These are phyloP conservation scores for Solen grandis DNA, from an alignment of 1,140 invertebrate genomes.

Conservation along the genomic window DNA sequence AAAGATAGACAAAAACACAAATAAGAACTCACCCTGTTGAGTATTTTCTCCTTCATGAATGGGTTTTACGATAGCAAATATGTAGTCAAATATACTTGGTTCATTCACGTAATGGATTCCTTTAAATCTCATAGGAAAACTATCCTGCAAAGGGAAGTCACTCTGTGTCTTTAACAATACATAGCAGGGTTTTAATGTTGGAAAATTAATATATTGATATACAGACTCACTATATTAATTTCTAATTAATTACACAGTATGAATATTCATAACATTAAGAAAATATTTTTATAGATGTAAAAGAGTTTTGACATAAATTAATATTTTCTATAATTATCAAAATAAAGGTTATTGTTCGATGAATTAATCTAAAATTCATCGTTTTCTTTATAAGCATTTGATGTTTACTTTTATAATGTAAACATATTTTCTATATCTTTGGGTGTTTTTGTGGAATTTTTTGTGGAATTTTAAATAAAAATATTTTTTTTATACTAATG, in stretches of 20 bases:
- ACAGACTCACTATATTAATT: no score
- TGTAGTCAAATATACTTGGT: slow-evolving; percentile 88
- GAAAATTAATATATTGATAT: no score
- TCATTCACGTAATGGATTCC: slow-evolving; percentile 90
- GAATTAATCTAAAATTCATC: no score
- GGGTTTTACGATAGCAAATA: slow-evolving; percentile 89
- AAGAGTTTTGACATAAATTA: background rate
- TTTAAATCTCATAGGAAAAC: slow-evolving; percentile 86
- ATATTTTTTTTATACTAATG: no score
- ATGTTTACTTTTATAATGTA: no score
- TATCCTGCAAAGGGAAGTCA: slow-evolving; percentile 86
- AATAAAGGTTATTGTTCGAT: no score
- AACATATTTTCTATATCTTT: no score
- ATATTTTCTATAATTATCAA: background rate
- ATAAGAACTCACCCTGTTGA: slow-evolving; percentile 72
- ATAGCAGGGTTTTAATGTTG: slow-evolving; percentile 1
- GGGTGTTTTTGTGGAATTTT: no score
- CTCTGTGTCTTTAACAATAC: background rate
- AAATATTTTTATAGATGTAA: background rate
- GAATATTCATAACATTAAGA: no score
- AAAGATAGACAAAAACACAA: background rate
- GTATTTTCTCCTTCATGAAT: slow-evolving; percentile 86
- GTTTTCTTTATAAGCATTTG: no score
- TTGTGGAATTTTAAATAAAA: no score
- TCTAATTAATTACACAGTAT: no score